Conservation (phyloP, 2,113 vertebrate genomes). For the Chunga burmeisteri region DNA sequence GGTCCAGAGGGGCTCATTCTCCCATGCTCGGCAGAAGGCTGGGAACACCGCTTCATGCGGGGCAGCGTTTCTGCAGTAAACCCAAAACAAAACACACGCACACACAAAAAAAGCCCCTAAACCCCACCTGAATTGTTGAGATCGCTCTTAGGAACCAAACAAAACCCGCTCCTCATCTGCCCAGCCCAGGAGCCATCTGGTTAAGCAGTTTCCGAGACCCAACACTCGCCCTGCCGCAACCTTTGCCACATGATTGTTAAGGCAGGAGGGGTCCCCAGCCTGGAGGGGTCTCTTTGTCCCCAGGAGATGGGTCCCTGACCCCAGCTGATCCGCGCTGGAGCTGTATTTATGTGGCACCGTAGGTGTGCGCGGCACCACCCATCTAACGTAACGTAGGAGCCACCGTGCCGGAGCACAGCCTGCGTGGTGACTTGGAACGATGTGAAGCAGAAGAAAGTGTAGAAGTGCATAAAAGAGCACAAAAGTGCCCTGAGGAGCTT, state of each 20-base stretch:
- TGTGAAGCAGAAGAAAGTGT: background rate
- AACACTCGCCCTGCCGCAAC: background rate
- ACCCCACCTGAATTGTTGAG: background rate
- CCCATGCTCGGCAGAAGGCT: background rate
- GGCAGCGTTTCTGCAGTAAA: background rate
- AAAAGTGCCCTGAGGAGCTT: background rate
- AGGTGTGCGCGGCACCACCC: background rate
- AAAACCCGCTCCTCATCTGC: background rate
- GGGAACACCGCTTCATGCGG: background rate
- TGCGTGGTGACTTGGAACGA: background rate
- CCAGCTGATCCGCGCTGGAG: background rate
- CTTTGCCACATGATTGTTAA: background rate
- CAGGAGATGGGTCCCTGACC: background rate
- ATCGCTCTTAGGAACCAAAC: background rate
- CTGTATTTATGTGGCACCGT: accelerated
- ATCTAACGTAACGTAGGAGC: accelerated
- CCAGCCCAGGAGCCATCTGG: background rate
- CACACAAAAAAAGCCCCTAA: background rate
- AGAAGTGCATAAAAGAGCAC: background rate
- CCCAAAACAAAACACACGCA: background rate
- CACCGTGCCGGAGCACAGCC: background rate
- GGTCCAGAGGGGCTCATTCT: background rate
- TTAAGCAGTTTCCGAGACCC: background rate
- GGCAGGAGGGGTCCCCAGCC: background rate
- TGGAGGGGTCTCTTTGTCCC: background rate